phyloP scores from a whole-genome alignment of 2,113 vertebrate species.

The Alouatta palliata region DNA sequence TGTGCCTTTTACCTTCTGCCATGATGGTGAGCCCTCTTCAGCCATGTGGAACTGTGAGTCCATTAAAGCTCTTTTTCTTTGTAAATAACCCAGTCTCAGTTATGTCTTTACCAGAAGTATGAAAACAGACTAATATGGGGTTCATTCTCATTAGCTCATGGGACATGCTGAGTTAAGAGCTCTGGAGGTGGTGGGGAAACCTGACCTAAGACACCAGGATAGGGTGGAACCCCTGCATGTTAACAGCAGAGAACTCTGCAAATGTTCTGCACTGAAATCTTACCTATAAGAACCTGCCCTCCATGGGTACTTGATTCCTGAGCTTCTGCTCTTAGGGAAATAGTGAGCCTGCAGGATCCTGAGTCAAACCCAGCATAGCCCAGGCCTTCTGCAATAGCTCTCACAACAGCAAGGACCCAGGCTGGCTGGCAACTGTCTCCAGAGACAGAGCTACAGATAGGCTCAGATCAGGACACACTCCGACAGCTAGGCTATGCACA shows the following conservation, averaged over 20 bases:
- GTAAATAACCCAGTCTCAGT: no score
- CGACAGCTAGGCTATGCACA: not conserved
- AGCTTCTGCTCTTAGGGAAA: not conserved
- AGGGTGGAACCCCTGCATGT: not conserved
- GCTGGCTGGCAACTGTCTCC: not conserved
- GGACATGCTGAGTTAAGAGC: fast-evolving
- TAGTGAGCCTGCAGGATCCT: not conserved
- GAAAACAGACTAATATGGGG: no score
- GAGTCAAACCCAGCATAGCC: not conserved
- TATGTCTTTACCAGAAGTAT: no score
- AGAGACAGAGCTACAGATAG: not conserved
- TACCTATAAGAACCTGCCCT: not conserved
- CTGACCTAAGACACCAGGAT: not conserved
- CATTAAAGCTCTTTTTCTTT: no score
- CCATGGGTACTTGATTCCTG: not conserved
- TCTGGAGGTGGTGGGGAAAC: no score
- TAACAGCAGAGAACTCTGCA: not conserved
- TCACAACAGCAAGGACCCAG: not conserved
- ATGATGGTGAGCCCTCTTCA: no score
- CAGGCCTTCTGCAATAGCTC: not conserved
- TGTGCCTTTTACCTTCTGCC: no score
- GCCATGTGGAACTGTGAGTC: no score
- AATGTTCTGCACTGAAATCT: not conserved
- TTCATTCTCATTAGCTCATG: not conserved
- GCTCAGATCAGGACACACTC: no score